Conservation (phyloP, 2,888 invertebrate species). For the Temnothorax ravouxi region DNA sequence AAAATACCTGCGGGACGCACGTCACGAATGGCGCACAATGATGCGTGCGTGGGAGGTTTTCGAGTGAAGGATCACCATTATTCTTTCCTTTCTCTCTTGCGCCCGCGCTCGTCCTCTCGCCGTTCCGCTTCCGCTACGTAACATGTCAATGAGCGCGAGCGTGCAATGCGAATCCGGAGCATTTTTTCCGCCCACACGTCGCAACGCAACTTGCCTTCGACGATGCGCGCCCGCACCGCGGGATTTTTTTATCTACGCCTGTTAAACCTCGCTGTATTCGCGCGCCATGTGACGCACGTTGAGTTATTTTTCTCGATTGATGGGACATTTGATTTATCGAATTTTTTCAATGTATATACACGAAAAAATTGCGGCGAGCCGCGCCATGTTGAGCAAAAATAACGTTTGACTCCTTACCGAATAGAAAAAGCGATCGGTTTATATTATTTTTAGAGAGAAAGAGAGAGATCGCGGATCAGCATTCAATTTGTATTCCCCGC, state of each 20-base stretch:
- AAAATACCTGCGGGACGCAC: conserved; percentile 62
- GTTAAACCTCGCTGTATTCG: not conserved
- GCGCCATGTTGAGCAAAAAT: not conserved
- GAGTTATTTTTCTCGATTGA: not conserved
- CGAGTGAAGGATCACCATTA: conserved; percentile 20
- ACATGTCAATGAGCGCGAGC: conserved; percentile 28
- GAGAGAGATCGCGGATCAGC: not conserved
- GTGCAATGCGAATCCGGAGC: not conserved
- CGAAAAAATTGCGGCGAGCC: not conserved
- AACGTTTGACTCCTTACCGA: not conserved
- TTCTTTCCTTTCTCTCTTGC: not conserved
- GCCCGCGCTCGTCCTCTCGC: not conserved
- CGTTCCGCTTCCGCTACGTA: not conserved
- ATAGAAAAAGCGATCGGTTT: not conserved
- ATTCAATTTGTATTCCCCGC: not conserved
- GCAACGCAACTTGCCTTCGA: not conserved
- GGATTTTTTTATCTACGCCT: conserved; percentile 27
- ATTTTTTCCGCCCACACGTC: not conserved
- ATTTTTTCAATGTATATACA: not conserved
- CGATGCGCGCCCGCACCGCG: not conserved
- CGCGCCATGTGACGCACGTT: conserved; percentile 5
- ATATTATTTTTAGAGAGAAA: not conserved
- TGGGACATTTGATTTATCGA: conserved; percentile 12
- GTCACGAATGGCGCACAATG: conserved; percentile 43
- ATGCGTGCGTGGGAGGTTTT: conserved; percentile 9